Evolutionary conservation across 2,797 vertebrate genomes (phyloP).

Genomic region (Thunnus albacares): DNA sequence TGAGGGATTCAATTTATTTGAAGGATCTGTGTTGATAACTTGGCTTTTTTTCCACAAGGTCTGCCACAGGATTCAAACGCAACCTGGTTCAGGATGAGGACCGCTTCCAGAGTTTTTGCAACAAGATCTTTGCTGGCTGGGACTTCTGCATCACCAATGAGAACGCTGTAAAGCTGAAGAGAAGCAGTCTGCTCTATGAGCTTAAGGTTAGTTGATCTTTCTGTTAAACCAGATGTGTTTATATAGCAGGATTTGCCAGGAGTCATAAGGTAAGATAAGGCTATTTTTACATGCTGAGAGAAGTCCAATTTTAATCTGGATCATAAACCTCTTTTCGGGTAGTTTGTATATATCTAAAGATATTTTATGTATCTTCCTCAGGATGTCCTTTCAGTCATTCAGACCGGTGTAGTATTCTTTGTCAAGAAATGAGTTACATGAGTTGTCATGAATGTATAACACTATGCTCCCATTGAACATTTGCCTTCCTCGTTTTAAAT

Average conservation of each 20-base stretch:
- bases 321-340: background rate
- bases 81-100: slow-evolving; percentile 91
- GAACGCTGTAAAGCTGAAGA: slow-evolving; percentile 88
- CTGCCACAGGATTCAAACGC: slow-evolving; percentile 91
- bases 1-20: accelerated
- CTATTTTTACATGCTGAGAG: background rate
- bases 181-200: slow-evolving; percentile 92
- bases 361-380: background rate
- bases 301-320: background rate
- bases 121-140: slow-evolving; percentile 98
- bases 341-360: background rate
- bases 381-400: background rate
- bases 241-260: background rate
- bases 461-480: background rate
- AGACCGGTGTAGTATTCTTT: background rate
- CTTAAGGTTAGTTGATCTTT: slow-evolving; percentile 85
- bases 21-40: background rate
- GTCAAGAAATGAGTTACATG: background rate
- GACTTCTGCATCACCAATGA: slow-evolving; percentile 95
- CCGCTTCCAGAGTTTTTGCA: slow-evolving; percentile 97
- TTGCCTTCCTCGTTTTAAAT: background rate
- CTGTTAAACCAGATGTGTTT: background rate
- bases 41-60: slow-evolving; percentile 79
- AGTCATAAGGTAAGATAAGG: background rate
- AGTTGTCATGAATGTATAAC: background rate